Evolutionary conservation across 1,140 invertebrate genomes (phyloP).

Genomic region (Drosophila truncata): DNA sequence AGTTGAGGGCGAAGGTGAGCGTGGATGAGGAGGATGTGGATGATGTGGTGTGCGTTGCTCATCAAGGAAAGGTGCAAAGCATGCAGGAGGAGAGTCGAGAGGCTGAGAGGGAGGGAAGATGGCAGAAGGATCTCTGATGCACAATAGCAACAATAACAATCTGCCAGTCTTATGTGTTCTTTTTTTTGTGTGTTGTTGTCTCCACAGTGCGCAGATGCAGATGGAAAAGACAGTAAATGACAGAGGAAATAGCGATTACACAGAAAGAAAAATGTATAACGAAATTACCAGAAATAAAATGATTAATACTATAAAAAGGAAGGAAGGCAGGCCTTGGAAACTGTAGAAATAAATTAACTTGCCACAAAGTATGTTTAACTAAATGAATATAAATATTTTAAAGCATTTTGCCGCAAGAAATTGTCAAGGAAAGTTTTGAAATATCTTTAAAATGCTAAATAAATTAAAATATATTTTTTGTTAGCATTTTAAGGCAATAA

Average conservation of each 20-base stretch:
- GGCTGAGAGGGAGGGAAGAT: conserved; percentile 6
- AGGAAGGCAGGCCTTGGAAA: fast-evolving
- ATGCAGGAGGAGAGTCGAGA: conserved; percentile 10
- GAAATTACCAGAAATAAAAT: conserved; percentile 2
- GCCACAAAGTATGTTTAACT: not conserved
- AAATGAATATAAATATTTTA: not conserved
- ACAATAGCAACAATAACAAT: conserved; percentile 45
- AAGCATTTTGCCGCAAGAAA: not conserved
- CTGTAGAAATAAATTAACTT: not conserved
- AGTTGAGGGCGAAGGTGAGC: conserved; percentile 36
- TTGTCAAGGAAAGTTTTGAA: too few relatives aligned
- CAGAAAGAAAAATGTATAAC: conserved; percentile 19
- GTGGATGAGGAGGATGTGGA: conserved; percentile 21
- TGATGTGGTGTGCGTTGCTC: conserved; percentile 20
- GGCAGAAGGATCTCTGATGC: conserved; percentile 53
- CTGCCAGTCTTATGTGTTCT: conserved; percentile 12
- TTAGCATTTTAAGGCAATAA: not conserved
- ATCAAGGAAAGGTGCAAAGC: conserved; percentile 26
- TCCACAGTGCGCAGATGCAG: conserved; percentile 44
- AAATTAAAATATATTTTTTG: not conserved
- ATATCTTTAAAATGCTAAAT: not conserved
- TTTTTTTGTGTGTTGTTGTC: not conserved
- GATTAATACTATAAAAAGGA: not conserved
- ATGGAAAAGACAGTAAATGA: conserved; percentile 30
- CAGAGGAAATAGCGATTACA: conserved; percentile 30